Evolutionary conservation across 2,888 invertebrate genomes (phyloP), one percentile per base, ranked within the genome.

Genomic region (Psylliodes chrysocephalus): DNA sequence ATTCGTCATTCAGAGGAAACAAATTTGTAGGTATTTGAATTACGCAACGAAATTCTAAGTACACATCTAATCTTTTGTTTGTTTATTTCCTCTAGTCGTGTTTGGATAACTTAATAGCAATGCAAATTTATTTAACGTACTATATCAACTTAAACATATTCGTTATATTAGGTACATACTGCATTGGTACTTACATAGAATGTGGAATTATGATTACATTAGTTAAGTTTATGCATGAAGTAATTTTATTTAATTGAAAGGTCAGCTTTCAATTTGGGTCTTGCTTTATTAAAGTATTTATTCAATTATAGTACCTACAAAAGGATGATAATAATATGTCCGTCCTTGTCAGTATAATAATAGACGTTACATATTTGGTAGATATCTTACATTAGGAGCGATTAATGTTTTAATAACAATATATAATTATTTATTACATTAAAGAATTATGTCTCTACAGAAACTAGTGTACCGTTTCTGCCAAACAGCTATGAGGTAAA

Each of bases 71-170:
- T 49, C 10, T n/a, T 14, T 10, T 17, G 2, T 12, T 35, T 18
- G 18, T 35, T 38, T 52, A 12, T 52, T 12, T 35, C 35, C 52
- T 10, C 33, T 35, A 52, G 10, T 8, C 35, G 33, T 52, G 47
- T 47, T 47, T 25, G 14, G 22, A n/a, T 5, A 47, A 12, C 6
- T 12, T 15, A 49, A 17, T 22, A 25, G 8, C 3, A 12, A 8
- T 14, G 15, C 28, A 49, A 33, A 30, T 30, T 30, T 2, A 30
- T 15, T 17, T 10, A 49, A 49, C 49, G 17, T 28, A 49, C 47
- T 25, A 10, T n/a, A 33, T n/a, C 33, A 8, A 33, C n/a, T 1
- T 10, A 33, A 33, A 33, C n/a, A 33, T 33, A 33, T 1, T 14
- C 38, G 8, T n/a, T n/a, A 8, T 14, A 38, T 14, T n/a, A n/a